Evolutionary conservation across 2,113 vertebrate species (phyloP).

Genomic region (Elephas maximus): DNA sequence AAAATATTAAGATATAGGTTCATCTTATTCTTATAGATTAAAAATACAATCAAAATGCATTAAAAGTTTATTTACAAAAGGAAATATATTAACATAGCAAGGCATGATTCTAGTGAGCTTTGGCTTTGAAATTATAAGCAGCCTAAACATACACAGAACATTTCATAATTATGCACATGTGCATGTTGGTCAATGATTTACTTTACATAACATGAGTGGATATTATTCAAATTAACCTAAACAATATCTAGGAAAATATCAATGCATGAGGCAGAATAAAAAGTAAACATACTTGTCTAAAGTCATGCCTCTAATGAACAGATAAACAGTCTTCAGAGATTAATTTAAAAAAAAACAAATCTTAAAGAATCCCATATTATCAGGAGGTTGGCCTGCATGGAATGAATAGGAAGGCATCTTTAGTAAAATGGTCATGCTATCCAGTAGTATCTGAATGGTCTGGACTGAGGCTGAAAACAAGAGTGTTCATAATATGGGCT

Average conservation of each 20-base stretch:
- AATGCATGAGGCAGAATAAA: not conserved
- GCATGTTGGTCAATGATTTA: not conserved
- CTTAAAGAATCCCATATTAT: not conserved
- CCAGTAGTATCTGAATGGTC: not conserved
- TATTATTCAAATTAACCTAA: not conserved
- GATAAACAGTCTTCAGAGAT: not conserved
- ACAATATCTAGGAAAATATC: not conserved
- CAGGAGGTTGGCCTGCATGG: not conserved
- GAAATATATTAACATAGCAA: not conserved
- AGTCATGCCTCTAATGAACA: not conserved
- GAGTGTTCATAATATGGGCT: not conserved
- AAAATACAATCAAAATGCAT: not conserved
- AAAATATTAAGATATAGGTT: slow-evolving; percentile 34
- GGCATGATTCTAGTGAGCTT: not conserved
- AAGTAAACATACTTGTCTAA: slow-evolving; percentile 7
- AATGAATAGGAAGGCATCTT: not conserved
- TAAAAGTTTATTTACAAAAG: slow-evolving; percentile 40
- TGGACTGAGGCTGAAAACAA: not conserved
- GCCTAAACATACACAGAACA: not conserved
- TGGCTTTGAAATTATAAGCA: not conserved
- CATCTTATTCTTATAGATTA: not conserved
- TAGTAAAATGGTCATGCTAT: not conserved
- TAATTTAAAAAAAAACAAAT: not conserved
- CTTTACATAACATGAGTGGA: not conserved
- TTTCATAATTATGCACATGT: not conserved